Evolutionary conservation across 2,888 invertebrate genomes (phyloP).

Genomic region (Acronicta aceris): DNA sequence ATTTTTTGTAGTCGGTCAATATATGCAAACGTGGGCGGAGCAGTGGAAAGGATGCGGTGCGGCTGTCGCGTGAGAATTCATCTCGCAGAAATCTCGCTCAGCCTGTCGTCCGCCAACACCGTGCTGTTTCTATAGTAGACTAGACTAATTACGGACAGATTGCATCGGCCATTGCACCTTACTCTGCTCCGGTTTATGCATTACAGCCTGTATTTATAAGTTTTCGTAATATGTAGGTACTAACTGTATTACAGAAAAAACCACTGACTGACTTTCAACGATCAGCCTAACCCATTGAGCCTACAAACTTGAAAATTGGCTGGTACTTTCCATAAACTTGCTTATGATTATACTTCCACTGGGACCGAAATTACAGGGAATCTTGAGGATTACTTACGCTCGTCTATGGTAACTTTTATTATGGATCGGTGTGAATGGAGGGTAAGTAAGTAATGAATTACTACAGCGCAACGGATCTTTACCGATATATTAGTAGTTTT

Average conservation of each 20-base stretch:
- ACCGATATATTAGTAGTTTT: too few relatives aligned
- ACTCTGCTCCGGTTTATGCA: conserved; percentile 64
- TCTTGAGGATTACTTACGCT: too few relatives aligned
- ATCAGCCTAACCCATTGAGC: too few relatives aligned
- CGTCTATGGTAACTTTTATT: too few relatives aligned
- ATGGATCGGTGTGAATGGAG: too few relatives aligned
- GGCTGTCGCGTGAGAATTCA: conserved; percentile 67
- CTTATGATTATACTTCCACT: too few relatives aligned
- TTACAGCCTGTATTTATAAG: conserved; percentile 55
- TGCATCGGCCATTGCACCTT: conserved; percentile 76
- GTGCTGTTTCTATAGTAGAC: conserved; percentile 59
- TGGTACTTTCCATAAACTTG: background rate
- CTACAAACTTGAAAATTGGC: background rate
- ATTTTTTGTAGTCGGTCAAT: conserved; percentile 29
- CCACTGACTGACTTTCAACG: too few relatives aligned
- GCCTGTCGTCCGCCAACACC: conserved; percentile 52
- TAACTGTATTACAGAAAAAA: background rate
- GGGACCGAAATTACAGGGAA: too few relatives aligned
- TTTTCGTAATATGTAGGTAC: conserved; percentile 9
- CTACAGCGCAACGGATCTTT: too few relatives aligned
- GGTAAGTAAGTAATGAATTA: too few relatives aligned
- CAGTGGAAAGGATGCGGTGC: conserved; percentile 52
- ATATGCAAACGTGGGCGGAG: conserved; percentile 55
- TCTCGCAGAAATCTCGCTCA: conserved; percentile 62
- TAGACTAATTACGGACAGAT: conserved; percentile 77